Evolutionary conservation across 2,888 invertebrate species (phyloP).

Genomic region (Iphiclides podalirius): DNA sequence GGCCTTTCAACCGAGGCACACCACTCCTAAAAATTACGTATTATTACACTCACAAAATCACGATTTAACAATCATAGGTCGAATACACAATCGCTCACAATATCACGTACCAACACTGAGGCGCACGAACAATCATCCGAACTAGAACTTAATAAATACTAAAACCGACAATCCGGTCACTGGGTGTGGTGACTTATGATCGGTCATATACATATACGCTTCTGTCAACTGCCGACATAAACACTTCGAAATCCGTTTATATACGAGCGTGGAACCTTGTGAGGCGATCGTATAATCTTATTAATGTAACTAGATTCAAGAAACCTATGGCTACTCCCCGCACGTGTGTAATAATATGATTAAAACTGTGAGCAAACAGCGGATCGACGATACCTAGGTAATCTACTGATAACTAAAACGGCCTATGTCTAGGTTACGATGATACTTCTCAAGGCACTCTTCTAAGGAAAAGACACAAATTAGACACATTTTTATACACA

Average conservation of each 20-base stretch:
- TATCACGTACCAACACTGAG: slow-evolving; percentile 64
- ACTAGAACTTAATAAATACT: slow-evolving; percentile 71
- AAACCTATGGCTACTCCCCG: slow-evolving; percentile 83
- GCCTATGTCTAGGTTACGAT: slow-evolving; percentile 83
- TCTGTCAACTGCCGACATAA: slow-evolving; percentile 83
- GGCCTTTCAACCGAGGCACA: slow-evolving; percentile 81
- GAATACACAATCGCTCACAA: slow-evolving; percentile 49
- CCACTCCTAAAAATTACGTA: slow-evolving; percentile 77
- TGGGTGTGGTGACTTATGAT: slow-evolving; percentile 83
- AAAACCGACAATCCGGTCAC: slow-evolving; percentile 81
- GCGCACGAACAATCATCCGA: slow-evolving; percentile 76
- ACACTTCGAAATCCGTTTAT: slow-evolving; percentile 81
- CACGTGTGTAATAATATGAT: slow-evolving; percentile 85
- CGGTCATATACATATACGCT: slow-evolving; percentile 82
- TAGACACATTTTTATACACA: slow-evolving; percentile 55
- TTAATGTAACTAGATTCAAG: slow-evolving; percentile 90
- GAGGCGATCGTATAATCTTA: slow-evolving; percentile 84
- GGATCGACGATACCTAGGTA: slow-evolving; percentile 80
- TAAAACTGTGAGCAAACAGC: slow-evolving; percentile 82
- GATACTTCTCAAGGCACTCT: slow-evolving; percentile 54
- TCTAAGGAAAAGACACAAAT: slow-evolving; percentile 36
- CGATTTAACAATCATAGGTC: slow-evolving; percentile 36
- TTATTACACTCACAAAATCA: slow-evolving; percentile 66
- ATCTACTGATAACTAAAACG: slow-evolving; percentile 82
- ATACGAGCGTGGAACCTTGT: slow-evolving; percentile 80